Base-by-base conservation (phyloP, 2,888 invertebrate genomes). In the Macrosiphum euphorbiae region DNA sequence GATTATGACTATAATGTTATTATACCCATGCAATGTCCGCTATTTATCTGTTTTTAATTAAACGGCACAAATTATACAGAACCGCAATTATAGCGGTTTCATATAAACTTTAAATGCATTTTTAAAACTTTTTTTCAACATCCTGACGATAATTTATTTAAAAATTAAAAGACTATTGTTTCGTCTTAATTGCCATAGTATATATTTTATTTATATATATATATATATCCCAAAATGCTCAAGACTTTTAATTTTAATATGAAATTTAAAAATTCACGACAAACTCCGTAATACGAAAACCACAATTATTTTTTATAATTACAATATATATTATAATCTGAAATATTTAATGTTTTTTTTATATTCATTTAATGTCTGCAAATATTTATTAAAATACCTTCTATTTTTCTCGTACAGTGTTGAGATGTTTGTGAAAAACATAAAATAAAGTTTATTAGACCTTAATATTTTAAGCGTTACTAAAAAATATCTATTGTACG, bases 51-150 rank as follows among this genome's bases (percentile, higher is more conserved):
- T 78, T 78, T 78, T 67, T 47, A 67, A 90, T 90, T 67, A 90
- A 90, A 90, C 47, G 2, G 47, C 47, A 47, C 67, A 47, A 90
- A 67, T 90, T 90, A 90, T 67, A 67, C 41, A n/a, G 67, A 88
- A 90, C 41, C 58, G 58, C 67, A 20, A 20, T 55, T 41, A 58
- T 26, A 41, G 55, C 28, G 26, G 88, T 58, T 88, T 58, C 28
- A 58, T 55, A 28, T 58, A 88, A 88, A 88, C 41, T 88, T 88
- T 55, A 88, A 88, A 88, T 55, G 55, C 10, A 35, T n/a, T 88
- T 88, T 88, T 52, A 52, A 88, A 88, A 88, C 87, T 35, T 55
- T 88, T 52, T 55, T 88, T 55, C 28, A 47, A 28, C 44, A n/a
- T 47, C 47, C 28, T 44, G 26, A 47, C 28, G 47, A 85, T 86